These are phyloP conservation scores for Diarsia brunnea DNA, from an alignment of 2,888 invertebrate species.

Conservation along the genomic window DNA sequence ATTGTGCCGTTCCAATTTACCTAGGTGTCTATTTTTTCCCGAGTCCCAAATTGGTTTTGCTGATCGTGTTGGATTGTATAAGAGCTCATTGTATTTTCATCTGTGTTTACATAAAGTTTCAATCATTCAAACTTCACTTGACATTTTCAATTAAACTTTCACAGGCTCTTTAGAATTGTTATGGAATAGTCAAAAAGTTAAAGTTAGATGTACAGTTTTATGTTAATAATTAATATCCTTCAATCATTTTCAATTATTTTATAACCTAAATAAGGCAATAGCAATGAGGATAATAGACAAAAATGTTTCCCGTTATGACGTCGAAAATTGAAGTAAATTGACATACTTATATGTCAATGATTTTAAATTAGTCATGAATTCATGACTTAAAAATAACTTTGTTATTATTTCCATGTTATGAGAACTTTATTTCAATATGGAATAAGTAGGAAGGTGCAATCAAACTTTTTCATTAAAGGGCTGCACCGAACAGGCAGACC, in stretches of 20 bases:
- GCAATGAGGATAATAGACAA: slow-evolving; percentile 30
- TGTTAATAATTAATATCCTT: background rate
- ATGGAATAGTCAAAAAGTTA: background rate
- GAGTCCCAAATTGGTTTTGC: background rate
- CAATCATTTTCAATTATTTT: background rate
- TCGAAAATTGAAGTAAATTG: slow-evolving; percentile 15
- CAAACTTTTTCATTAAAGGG: background rate
- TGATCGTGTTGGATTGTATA: background rate
- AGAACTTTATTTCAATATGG: background rate
- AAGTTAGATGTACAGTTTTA: background rate
- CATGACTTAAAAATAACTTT: background rate
- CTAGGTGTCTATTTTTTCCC: background rate
- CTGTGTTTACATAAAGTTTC: background rate
- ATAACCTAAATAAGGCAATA: background rate
- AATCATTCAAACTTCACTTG: background rate
- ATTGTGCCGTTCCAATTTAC: slow-evolving; percentile 12
- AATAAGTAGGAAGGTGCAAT: background rate
- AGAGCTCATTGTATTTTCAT: background rate
- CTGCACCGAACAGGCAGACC: background rate
- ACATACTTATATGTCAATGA: no score
- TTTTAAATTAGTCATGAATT: slow-evolving; percentile 15
- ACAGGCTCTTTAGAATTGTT: background rate
- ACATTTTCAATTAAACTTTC: background rate
- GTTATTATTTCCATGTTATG: background rate
- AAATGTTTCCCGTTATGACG: slow-evolving; percentile 8